phyloP scores from a whole-genome alignment of 2,113 vertebrate species.

The Gorsachius goisagi region DNA sequence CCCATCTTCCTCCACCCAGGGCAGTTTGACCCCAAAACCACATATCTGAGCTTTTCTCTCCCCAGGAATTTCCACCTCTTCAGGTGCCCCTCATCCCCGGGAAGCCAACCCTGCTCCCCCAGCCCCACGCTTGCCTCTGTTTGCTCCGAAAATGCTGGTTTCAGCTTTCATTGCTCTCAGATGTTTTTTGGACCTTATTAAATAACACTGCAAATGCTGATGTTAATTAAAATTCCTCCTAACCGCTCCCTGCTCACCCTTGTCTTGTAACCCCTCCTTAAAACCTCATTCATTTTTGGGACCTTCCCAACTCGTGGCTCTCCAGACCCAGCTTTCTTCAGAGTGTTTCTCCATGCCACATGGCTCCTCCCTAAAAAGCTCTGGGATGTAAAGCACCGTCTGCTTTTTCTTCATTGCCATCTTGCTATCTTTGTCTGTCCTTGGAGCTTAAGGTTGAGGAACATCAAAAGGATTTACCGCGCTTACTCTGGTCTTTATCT shows the following conservation, averaged over 20 bases:
- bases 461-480: background rate
- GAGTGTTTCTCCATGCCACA: background rate
- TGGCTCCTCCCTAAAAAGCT: background rate
- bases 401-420: background rate
- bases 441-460: background rate
- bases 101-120: background rate
- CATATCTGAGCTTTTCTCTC: background rate
- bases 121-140: background rate
- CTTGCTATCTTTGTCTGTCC: background rate
- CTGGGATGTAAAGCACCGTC: background rate
- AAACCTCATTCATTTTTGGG: constrained; percentile 31
- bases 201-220: background rate
- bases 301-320: background rate
- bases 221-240: constrained; percentile 57
- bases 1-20: background rate
- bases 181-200: constrained; percentile 25
- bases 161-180: constrained; percentile 17
- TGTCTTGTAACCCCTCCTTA: constrained; percentile 6
- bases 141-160: background rate
- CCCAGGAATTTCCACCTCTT: background rate
- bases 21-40: background rate
- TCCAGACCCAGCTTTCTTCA: background rate
- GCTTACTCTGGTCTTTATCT: background rate
- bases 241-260: constrained; percentile 24
- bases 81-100: background rate